Percentiles rank a stretch among this genome's conserved stretches.
phyloP scores from a whole-genome alignment of 1,140 invertebrate species.

The Eurytemora carolleeae region DNA sequence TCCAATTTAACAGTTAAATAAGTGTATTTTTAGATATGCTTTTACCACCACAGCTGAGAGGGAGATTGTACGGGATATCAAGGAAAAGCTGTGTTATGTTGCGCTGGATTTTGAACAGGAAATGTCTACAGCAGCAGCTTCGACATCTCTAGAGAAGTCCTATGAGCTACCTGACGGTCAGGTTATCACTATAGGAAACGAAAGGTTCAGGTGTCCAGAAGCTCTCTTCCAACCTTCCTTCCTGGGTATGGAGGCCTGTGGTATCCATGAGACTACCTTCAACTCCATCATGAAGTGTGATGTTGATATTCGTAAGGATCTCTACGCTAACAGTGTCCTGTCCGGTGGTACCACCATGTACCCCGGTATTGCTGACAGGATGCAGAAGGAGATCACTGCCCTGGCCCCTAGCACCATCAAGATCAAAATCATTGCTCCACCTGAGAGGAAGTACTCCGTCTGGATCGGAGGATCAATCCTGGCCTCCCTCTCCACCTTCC shows the following conservation, averaged over 20 bases:
- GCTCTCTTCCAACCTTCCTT: conserved; percentile 47
- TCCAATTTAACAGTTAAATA: conserved; percentile 29
- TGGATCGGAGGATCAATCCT: too few relatives aligned
- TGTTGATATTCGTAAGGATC: too few relatives aligned
- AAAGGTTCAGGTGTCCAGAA: conserved; percentile 62
- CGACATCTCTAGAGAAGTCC: conserved; percentile 69
- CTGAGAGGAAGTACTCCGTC: too few relatives aligned
- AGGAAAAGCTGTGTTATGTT: conserved; percentile 76
- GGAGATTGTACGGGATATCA: conserved; percentile 81
- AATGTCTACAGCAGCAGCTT: conserved; percentile 77
- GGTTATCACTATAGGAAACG: too few relatives aligned
- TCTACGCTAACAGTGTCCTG: conserved; percentile 51
- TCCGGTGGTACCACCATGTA: conserved; percentile 39
- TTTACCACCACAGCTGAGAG: conserved; percentile 44
- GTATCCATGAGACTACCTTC: too few relatives aligned
- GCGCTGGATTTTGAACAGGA: conserved; percentile 81
- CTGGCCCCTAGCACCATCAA: conserved; percentile 36
- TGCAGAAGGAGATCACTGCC: too few relatives aligned
- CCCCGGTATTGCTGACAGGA: too few relatives aligned
- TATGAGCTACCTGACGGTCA: conserved; percentile 83
- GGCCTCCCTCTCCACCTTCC: too few relatives aligned
- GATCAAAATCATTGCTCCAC: conserved; percentile 40
- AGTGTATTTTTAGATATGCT: too few relatives aligned
- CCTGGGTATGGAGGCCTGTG: too few relatives aligned
- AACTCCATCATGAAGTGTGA: too few relatives aligned